These are phyloP conservation scores for Silurus glanis DNA, from an alignment of 2,113 vertebrate genomes.

Conservation along the genomic window DNA sequence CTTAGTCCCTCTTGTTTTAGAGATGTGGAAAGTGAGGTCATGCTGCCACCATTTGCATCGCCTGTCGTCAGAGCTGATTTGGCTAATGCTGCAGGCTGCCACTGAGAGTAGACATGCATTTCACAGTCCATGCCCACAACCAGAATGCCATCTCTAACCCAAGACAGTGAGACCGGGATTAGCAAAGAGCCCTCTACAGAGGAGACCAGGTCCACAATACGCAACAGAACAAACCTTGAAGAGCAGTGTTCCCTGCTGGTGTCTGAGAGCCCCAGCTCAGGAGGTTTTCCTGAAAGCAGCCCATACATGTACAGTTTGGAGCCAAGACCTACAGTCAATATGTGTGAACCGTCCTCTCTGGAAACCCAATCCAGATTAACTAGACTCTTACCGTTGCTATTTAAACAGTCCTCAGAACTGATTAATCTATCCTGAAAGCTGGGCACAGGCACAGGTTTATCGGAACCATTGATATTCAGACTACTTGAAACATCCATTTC, in stretches of 20 bases:
- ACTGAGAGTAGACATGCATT: slow-evolving; percentile 98
- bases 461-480: slow-evolving; percentile 63
- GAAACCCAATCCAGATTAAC: slow-evolving; percentile 98
- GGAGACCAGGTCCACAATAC: slow-evolving; percentile 87
- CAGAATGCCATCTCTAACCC: slow-evolving; percentile 96
- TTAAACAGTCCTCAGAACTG: slow-evolving; percentile 63
- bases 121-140: slow-evolving; percentile 98
- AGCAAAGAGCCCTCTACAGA: slow-evolving; percentile 91
- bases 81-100: slow-evolving; percentile 80
- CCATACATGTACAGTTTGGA: slow-evolving; percentile 96
- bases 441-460: slow-evolving; percentile 66
- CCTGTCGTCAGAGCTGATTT: slow-evolving; percentile 62
- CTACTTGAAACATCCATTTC: slow-evolving; percentile 74
- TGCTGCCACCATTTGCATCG: slow-evolving; percentile 76
- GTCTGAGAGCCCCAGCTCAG: slow-evolving; percentile 82
- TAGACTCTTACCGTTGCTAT: slow-evolving; percentile 69
- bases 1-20: slow-evolving; percentile 77
- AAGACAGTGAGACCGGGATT: slow-evolving; percentile 92
- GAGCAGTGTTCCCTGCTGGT: slow-evolving; percentile 66
- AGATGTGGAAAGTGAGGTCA: slow-evolving; percentile 78
- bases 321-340: slow-evolving; percentile 91
- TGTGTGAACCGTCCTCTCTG: slow-evolving; percentile 93
- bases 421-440: slow-evolving; percentile 65
- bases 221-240: slow-evolving; percentile 84
- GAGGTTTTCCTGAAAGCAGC: slow-evolving; percentile 81